Base-by-base conservation (phyloP, 1,140 invertebrate species). In the Samia ricini region DNA sequence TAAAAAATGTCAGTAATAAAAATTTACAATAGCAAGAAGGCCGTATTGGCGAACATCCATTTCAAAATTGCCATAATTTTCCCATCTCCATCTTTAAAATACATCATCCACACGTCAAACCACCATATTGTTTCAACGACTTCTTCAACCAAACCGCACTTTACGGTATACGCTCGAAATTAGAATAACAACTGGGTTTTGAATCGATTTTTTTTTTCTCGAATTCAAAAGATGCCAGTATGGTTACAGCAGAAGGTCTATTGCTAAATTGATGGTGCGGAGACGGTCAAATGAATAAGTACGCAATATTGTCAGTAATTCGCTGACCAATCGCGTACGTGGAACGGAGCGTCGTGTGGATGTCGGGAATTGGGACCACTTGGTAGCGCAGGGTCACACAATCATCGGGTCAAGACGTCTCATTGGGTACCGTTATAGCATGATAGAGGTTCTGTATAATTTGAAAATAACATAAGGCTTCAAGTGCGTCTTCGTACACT, bases 281-380 rank as follows among this genome's bases (percentile, higher is more conserved):
- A 72, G 83, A 84, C 74, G 75, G 76, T 80, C 79, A 83, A 79
- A 81, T 76, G 77, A 81, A 82, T 85, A 86, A 88, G 77, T 78
- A 78, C 74, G 78, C 78, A 72, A 80, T 80, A 85, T 84, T 85
- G 76, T 80, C 69, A 75, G 81, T 89, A 89, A 89, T 87, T 86
- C 77, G 36, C 74, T 72, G 77, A 62, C 86, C 85, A 89, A 89
- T 89, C 49, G 83, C 72, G 68, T 29, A 68, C 33, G 66, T 56
- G 49, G 68, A 59, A 69, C 66, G 51, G 54, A 65, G 15, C 48
- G 64, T 56, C 48, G 66, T 71, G 66, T 71, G 68, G 74, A 75
- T 74, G 77, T 60, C 59, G 71, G 63, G 82, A 85, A 87, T 85
- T 87, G 77, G 72, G 82, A 74, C 76, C 80, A 85, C 78, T 89